These are phyloP conservation scores for Notothenia rossii DNA, from an alignment of 2,113 vertebrate species.

Conservation along the genomic window DNA sequence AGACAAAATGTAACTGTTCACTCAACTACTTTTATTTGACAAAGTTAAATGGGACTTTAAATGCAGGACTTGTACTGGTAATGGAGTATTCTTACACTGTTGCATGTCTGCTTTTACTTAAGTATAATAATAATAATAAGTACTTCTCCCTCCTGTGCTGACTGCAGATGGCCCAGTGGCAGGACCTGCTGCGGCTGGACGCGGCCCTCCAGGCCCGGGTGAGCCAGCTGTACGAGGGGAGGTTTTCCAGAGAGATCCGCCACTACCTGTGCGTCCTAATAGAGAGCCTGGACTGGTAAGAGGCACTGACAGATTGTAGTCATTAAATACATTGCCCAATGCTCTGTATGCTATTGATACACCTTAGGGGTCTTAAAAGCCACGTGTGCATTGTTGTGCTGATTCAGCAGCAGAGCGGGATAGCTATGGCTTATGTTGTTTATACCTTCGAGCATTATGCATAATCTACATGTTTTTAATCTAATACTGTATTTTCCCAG, in stretches of 20 bases:
- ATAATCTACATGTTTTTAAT: no score
- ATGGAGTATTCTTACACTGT: no score
- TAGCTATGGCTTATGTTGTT: no score
- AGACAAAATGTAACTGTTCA: no score
- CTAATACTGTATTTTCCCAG: no score
- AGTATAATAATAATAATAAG: no score
- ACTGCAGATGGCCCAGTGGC: constrained; percentile 92
- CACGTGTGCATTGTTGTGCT: neutral
- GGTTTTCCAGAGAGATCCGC: constrained; percentile 92
- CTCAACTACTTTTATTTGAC: no score
- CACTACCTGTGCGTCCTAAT: constrained; percentile 89
- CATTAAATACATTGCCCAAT: neutral
- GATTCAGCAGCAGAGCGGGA: no score
- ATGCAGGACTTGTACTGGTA: neutral
- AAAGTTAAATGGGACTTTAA: no score
- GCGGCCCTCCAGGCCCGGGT: constrained; percentile 88
- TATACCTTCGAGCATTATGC: no score
- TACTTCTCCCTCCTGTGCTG: neutral
- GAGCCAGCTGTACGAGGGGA: constrained; percentile 89
- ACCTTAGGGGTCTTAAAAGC: neutral
- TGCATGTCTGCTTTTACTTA: no score
- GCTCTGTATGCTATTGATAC: neutral
- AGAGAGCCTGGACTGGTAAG: constrained; percentile 94
- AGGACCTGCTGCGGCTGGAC: constrained; percentile 88
- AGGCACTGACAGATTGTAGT: neutral